Evolutionary conservation across 2,113 vertebrate genomes (phyloP).

Genomic region (Galbula dea): DNA sequence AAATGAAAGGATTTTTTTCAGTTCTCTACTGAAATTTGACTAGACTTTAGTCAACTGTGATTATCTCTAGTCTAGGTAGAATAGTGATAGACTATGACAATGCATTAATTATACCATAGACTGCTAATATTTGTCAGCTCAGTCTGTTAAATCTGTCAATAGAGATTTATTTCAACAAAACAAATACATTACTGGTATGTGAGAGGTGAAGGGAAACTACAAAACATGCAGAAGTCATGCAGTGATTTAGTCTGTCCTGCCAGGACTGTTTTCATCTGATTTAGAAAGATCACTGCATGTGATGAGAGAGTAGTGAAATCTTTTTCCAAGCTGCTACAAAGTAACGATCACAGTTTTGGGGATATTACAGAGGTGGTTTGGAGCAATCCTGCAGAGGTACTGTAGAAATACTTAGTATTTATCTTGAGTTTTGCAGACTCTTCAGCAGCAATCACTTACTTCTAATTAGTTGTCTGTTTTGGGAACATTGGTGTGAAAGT

Average conservation of each 20-base stretch:
- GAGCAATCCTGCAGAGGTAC: not conserved
- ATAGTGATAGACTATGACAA: not conserved
- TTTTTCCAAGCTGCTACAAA: not conserved
- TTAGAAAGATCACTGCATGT: not conserved
- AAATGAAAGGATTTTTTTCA: not conserved
- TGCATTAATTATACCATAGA: not conserved
- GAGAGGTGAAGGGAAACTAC: not conserved
- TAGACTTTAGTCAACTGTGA: not conserved
- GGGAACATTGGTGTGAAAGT: not conserved
- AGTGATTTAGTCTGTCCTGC: not conserved
- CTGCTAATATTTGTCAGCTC: not conserved
- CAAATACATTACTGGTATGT: not conserved
- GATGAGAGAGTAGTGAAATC: not conserved
- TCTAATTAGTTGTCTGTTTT: not conserved
- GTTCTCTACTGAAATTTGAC: not conserved
- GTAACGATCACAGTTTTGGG: not conserved
- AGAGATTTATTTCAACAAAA: not conserved
- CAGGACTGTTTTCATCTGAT: not conserved
- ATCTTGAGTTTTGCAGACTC: not conserved
- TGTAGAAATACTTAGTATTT: not conserved
- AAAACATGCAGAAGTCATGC: not conserved
- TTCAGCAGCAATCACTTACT: not conserved
- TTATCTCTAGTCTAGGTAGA: not conserved
- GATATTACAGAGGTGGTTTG: not conserved
- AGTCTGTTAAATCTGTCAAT: not conserved